phyloP scores from a whole-genome alignment of 2,797 vertebrate species.

The Epinephelus awoara region DNA sequence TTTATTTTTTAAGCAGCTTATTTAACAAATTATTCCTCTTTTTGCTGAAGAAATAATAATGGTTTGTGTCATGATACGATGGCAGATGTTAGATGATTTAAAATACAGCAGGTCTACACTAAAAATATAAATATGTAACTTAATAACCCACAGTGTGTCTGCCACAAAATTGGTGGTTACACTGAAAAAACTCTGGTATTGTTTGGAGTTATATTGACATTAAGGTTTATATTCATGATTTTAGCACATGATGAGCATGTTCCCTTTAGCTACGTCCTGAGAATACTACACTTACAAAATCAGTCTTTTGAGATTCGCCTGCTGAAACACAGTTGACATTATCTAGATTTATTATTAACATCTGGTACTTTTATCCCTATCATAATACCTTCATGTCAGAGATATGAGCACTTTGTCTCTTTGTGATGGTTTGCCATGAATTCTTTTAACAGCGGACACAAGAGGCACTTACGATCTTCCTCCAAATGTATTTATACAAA shows the following conservation, averaged over 20 bases:
- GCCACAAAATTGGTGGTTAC: not conserved
- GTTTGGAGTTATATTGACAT: not conserved
- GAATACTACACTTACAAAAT: constrained; percentile 20
- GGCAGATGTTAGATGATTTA: not conserved
- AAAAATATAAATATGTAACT: not conserved
- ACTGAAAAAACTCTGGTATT: not conserved
- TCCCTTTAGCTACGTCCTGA: constrained; percentile 18
- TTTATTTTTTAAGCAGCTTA: not conserved
- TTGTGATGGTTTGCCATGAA: constrained; percentile 71
- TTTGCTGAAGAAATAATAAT: not conserved
- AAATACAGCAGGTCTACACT: not conserved
- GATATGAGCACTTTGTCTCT: constrained; percentile 69
- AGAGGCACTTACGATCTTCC: constrained; percentile 55
- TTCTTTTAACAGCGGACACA: constrained; percentile 64
- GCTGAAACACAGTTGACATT: constrained; percentile 48
- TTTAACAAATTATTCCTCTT: too few relatives aligned
- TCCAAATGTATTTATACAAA: constrained; percentile 54
- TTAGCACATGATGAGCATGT: constrained; percentile 23
- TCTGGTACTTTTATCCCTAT: constrained; percentile 76
- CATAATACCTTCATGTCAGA: constrained; percentile 75
- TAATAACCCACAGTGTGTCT: constrained; percentile 1
- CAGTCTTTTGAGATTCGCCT: constrained; percentile 40
- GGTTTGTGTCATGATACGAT: not conserved
- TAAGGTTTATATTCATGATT: constrained; percentile 19
- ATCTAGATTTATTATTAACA: constrained; percentile 76